Evolutionary conservation across 2,113 vertebrate species (phyloP), one percentile per base, ranked within the genome.

Genomic region (Ctenomys sociabilis): DNA sequence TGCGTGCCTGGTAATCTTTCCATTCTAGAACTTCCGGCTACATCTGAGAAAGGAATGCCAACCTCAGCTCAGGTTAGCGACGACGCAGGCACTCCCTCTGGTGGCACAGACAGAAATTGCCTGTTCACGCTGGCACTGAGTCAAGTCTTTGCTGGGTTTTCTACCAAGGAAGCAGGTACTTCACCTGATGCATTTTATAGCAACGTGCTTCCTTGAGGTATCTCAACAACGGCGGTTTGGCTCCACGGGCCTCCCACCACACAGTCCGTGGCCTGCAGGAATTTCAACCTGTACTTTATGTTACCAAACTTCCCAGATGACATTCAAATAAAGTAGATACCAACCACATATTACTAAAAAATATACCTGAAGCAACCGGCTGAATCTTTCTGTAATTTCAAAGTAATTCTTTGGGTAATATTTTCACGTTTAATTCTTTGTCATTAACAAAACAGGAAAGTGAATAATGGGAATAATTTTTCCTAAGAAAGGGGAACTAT

Each of bases 41-140:
- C 26, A 37, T 90, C 21, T 52, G 26, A 70, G 80, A 73, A 78
- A 83, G n/a, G 24, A 83, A 63, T 54, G 54, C 22, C 84, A 75
- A 68, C 57, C 43, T 86, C 57, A 64, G 43, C 5, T 87, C 43
- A 32, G n/a, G 83, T 37, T 72, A 75, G 37, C 14, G 1, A 66
- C 21, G 16, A 85, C 73, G 4, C 2, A 78, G 70, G 77, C 45
- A 68, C 95, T n/a, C 97, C 97, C 97, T 90, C 97, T 92, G 16
- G 96, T 96, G 97, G 93, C 63, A 68, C 21, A 92, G n/a, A 90
- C 66, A 83, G 77, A 63, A 90, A 85, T 24, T 95, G 89, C 93
- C 52, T 52, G 37, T 64, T 45, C 54, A 59, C 1, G 0, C 35
- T 14, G 83, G 54, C 22, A 3, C 13, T 16, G 1, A 17, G 12